Evolutionary conservation across 2,888 invertebrate genomes (phyloP), one percentile per base, ranked within the genome.

Genomic region (Amorpha juglandis): DNA sequence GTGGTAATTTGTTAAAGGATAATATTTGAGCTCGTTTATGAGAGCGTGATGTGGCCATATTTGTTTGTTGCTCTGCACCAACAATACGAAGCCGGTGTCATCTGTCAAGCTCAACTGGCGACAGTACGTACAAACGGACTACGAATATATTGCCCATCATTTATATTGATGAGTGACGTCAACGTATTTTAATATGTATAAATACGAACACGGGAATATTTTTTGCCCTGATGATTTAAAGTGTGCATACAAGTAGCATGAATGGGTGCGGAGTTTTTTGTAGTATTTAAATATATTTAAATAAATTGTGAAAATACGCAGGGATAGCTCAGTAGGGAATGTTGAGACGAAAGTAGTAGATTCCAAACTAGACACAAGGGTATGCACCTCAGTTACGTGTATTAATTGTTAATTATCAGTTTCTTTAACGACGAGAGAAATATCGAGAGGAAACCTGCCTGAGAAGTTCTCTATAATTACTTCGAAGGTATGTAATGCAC

Each of bases 61-160:
- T 90, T 91, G 90, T 90, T 89, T 89, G 88, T 86, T 86, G 82
- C 84, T 86, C 78, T 82, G 83, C 79, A 74, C 74, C 76, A 79
- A 84, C 83, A 84, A 83, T 83, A 82, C 84, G 79, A 78, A 78
- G 80, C 78, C 67, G 53, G 69, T 82, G 82, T 85, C 87, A 90
- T 91, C 89, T 86, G 87, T 91, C 91, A 91, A 82, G 91, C 91
- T 91, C 88, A 90, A 89, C 87, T 78, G 84, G 85, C 84, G 88
- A 89, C 89, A 89, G 83, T 83, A 84, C 78, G 77, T 78, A 80
- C 86, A 86, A 86, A 87, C 86, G 85, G 85, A 83, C 82, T 81
- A 81, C 80, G 78, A 82, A 88, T 85, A 86, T 85, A 90, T 90
- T 85, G 87, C 82, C 81, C 77, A 83, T 85, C 88, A 88, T 90